Evolutionary conservation across 2,888 invertebrate genomes (phyloP), one percentile per base, ranked within the genome.

Genomic region (Pheosia tremula): DNA sequence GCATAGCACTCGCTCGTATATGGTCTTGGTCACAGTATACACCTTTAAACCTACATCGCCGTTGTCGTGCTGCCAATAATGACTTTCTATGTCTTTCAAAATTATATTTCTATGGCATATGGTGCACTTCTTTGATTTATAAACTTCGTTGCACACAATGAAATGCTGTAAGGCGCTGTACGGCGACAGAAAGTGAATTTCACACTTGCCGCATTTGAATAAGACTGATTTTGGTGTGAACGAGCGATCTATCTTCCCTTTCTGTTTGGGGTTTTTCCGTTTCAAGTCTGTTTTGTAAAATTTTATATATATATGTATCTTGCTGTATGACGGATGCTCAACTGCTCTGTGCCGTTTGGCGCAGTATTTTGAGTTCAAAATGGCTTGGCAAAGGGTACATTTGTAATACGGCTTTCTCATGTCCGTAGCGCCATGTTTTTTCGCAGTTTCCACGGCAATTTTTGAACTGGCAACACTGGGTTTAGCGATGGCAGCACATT

Each of bases 41-140:
- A 84, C 78, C 67, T 74, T 81, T 3, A 89, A 64, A 0, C 78
- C 79, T 0, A 71, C 71, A 0, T 69, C 65, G 3, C 11, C 5
- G 0, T 79, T 36, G 10, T 65, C 64, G 13, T 89, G 89, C 56
- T 89, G 89, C 0, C 72, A 13, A 5, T 59, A 57, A 4, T 89
- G 89, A 0, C 64, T 60, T 0, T 52, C 2, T 0, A 41, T 62
- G 36, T 89, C 86, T 0, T 47, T 59, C 0, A 24, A 8, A 0
- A 73, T 69, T 4, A 88, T 75, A 5, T 69, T 67, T 0, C 79
- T 72, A 1, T 77, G 72, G 54, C 89, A 89, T 3, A 75, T 54
- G 0, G 61, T 58, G 24, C 84, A 84, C 13, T 58, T 66, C 3
- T 60, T 43, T 3, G 54, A 70, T 0, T 8, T 59, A 2, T 11